Conservation (phyloP, 2,888 invertebrate species). For the Amphipyra tragopoginis region DNA sequence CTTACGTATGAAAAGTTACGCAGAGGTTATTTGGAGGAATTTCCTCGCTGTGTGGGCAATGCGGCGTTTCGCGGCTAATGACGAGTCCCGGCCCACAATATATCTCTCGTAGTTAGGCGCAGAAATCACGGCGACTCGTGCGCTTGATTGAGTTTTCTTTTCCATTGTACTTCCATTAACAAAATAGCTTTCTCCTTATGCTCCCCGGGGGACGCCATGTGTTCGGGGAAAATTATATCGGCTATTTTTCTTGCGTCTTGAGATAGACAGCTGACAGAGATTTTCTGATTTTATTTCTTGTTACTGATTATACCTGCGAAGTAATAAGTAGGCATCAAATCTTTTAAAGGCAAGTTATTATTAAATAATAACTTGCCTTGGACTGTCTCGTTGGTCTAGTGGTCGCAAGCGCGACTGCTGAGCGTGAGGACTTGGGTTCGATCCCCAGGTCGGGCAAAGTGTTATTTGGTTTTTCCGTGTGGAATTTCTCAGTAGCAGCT, state of each 20-base stretch:
- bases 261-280: conserved; percentile 50
- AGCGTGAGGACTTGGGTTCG: no score
- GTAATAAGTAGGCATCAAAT: conserved; percentile 27
- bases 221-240: conserved; percentile 84
- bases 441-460: no score
- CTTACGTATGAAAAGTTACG: conserved; percentile 80
- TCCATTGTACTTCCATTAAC: conserved; percentile 87
- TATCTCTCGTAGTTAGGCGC: conserved; percentile 87
- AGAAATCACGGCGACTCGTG: conserved; percentile 87
- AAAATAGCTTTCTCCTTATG: conserved; percentile 84
- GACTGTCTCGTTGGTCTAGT: no score
- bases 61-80: conserved; percentile 82
- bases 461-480: no score
- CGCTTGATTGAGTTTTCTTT: conserved; percentile 88
- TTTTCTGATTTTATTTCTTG: conserved; percentile 43
- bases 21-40: conserved; percentile 78
- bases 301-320: conserved; percentile 44
- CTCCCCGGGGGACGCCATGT: conserved; percentile 79
- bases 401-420: no score
- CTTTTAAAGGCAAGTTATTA: conserved; percentile 19
- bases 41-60: conserved; percentile 74
- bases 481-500: no score
- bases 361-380: no score
- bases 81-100: conserved; percentile 81
- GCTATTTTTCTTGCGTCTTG: conserved; percentile 77